Conservation (phyloP, 2,797 vertebrate species). For the Hafferia zeledoni region DNA sequence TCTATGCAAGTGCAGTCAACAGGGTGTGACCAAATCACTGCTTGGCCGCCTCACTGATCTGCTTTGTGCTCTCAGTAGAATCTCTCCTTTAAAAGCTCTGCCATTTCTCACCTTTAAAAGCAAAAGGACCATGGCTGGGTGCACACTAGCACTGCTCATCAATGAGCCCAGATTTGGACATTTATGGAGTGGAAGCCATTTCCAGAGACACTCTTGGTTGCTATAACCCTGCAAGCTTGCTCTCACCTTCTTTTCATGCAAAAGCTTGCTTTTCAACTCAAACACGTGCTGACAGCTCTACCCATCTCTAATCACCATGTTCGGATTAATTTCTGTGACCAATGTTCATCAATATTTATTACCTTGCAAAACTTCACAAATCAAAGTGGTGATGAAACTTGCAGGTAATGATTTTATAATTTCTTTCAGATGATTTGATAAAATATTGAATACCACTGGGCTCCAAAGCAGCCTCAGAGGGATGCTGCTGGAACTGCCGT, state of each 20-base stretch:
- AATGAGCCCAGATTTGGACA: background rate
- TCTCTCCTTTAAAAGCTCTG: background rate
- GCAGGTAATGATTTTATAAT: conserved; percentile 40
- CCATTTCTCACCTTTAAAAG: background rate
- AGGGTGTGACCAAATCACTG: background rate
- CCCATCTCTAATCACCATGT: background rate
- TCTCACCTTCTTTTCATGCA: background rate
- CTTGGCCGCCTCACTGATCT: background rate
- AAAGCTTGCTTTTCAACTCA: conserved; percentile 14
- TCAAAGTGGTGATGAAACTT: conserved; percentile 2
- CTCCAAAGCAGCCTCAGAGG: background rate
- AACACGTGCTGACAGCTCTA: background rate
- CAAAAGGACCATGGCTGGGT: background rate
- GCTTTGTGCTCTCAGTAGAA: background rate
- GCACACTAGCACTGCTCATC: background rate
- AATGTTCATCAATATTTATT: conserved; percentile 36
- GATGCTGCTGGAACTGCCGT: background rate
- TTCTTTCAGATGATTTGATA: conserved; percentile 29
- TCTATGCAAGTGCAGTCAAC: background rate
- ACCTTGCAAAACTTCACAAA: conserved; percentile 1
- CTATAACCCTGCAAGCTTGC: background rate
- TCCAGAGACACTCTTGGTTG: background rate
- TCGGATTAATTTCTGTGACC: conserved; percentile 10
- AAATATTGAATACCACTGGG: conserved; percentile 26
- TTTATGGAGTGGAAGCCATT: background rate